Base-by-base conservation (phyloP, 2,797 vertebrate species). In the Oreonectes daqikongensis region DNA sequence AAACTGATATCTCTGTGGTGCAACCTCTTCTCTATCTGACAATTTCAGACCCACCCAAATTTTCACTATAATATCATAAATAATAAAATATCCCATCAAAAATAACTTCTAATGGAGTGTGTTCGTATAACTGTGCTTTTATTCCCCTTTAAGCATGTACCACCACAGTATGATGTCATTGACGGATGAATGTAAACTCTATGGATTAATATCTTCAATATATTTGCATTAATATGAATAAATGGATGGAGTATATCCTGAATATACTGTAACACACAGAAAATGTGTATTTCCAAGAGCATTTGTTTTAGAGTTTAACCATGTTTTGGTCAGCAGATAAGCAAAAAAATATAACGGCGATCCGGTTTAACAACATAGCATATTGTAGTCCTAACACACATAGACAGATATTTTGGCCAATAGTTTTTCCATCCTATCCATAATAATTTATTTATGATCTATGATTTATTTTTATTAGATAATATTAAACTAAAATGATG, bases 391-490 rank as follows among this genome's bases (percentile, higher is more conserved):
- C 69, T 50, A 66, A 63, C 50, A 71, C 53, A 75, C 74, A 66
- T 28, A 83, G 38, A 48, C 72, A 79, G n/a, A n/a, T 53, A 63
- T 1, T 8, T 81, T 74, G 75, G 67, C 68, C 75, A 63, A 83
- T 76, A 55, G 81, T 84, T 60, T 79, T 81, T 15, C 5, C n/a
- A 26, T 18, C 22, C 17, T 5, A 79, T 84, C 78, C 83, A 84
- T 69, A 85, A 78, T 83, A 52, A 82, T 55, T 46, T 81, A 82
- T 60, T 77, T 84, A 53, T 81, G 64, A 40, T 75, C 67, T 84
- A 35, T 8, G 32, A 35, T 40, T 11, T 40, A 14, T 40, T 12
- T 40, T 14, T 83, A 80, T 64, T 83, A 75, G 79, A 61, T 69
- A 35, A 30, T 30, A 17, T 5, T 30, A 26, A 57, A 11, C 22